Conservation (phyloP, 2,888 invertebrate genomes). For the Drosophila tripunctata region DNA sequence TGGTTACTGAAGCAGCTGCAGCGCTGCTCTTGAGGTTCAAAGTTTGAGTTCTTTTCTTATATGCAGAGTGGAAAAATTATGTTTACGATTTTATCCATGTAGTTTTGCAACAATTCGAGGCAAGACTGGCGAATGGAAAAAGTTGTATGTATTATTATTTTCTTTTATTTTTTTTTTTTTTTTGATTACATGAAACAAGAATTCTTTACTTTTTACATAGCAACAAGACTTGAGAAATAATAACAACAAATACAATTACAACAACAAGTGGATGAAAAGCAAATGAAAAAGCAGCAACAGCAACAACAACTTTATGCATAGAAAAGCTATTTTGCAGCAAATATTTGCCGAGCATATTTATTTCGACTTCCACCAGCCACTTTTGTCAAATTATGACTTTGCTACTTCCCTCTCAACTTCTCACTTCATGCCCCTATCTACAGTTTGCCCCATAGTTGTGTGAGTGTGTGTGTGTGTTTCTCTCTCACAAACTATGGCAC, state of each 20-base stretch:
- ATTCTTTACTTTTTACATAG: conserved; percentile 26
- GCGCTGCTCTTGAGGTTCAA: background rate
- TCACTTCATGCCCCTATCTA: background rate
- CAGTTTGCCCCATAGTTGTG: conserved; percentile 4
- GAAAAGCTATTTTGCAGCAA: conserved; percentile 66
- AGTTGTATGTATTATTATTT: conserved; percentile 61
- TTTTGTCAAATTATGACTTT: conserved; percentile 76
- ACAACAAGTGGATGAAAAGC: background rate
- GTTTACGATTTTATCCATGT: conserved; percentile 50
- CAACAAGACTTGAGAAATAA: conserved; percentile 32
- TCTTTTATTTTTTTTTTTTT: conserved; percentile 7
- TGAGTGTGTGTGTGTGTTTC: conserved; percentile 27
- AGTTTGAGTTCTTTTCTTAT: conserved; percentile 18
- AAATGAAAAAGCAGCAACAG: conserved; percentile 31
- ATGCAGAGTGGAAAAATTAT: conserved; percentile 36
- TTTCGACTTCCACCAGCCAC: conserved; percentile 58
- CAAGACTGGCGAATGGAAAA: conserved; percentile 40
- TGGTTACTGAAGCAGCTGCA: background rate
- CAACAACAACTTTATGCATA: conserved; percentile 53
- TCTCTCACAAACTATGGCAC: conserved; percentile 61
- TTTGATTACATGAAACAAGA: conserved; percentile 54
- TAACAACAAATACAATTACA: conserved; percentile 21
- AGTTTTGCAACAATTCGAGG: conserved; percentile 26
- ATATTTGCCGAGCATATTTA: conserved; percentile 72
- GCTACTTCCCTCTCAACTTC: conserved; percentile 8